Conservation (phyloP, 2,888 invertebrate species). For the Lordiphosa andalusiaca region DNA sequence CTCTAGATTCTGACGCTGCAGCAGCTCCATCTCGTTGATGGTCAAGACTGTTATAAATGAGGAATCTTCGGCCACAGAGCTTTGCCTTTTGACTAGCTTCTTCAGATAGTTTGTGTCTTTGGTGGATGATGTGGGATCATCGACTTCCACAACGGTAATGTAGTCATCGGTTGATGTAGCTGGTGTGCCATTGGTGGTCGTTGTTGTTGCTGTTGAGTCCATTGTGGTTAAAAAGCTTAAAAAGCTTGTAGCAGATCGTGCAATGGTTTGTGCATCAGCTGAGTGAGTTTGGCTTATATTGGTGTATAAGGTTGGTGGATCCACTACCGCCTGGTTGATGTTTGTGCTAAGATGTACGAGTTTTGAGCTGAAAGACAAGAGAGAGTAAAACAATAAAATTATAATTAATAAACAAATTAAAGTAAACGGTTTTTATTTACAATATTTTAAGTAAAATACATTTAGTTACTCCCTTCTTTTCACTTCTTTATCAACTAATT, state of each 20-base stretch:
- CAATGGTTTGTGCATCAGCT: not conserved
- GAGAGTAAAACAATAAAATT: too few species aligned
- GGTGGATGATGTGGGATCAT: conserved; percentile 78
- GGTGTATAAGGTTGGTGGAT: not conserved
- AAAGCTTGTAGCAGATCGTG: conserved; percentile 1
- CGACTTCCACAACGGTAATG: conserved; percentile 84
- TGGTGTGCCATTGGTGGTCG: conserved; percentile 22
- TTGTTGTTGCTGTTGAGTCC: conserved; percentile 32
- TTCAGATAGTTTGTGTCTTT: conserved; percentile 73
- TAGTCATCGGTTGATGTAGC: conserved; percentile 79
- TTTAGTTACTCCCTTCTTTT: too few species aligned
- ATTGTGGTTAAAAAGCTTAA: conserved; percentile 25
- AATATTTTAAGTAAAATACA: too few species aligned
- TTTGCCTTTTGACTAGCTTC: conserved; percentile 73
- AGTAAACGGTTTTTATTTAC: too few species aligned
- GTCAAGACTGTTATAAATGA: conserved; percentile 84
- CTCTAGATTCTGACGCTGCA: conserved; percentile 49
- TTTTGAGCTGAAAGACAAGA: conserved; percentile 1
- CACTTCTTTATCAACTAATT: too few species aligned
- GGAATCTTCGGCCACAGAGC: conserved; percentile 75
- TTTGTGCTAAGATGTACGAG: too few species aligned
- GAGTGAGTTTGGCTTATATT: not conserved
- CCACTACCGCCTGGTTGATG: conserved; percentile 5
- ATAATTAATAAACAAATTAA: not conserved
- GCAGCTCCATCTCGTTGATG: conserved; percentile 81